phyloP scores from a whole-genome alignment of 2,888 invertebrate genomes.

The Danaus chrysippus region DNA sequence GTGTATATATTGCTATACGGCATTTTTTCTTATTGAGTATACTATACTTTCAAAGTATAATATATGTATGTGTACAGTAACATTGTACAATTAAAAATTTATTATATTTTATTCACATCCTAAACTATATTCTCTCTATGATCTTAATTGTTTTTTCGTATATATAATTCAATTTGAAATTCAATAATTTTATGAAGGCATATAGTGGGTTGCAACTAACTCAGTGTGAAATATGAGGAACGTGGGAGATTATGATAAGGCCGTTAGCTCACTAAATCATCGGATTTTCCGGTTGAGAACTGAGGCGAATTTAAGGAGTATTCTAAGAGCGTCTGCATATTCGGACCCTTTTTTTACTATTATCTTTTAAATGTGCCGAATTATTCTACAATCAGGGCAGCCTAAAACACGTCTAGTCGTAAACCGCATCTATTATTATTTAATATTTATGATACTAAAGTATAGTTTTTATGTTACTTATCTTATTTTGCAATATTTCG shows the following conservation, averaged over 20 bases:
- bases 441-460: too few species aligned
- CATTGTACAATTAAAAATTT: too few species aligned
- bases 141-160: background rate
- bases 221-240: constrained; percentile 72
- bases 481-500: too few species aligned
- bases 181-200: constrained; percentile 52
- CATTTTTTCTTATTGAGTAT: too few species aligned
- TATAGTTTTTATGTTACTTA: too few species aligned
- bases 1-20: too few species aligned
- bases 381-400: background rate
- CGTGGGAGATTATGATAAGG: constrained; percentile 77
- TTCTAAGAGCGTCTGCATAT: constrained; percentile 33
- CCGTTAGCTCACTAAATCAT: constrained; percentile 68
- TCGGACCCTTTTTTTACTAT: background rate
- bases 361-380: background rate
- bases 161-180: constrained; percentile 20
- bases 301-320: constrained; percentile 67
- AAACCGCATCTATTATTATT: too few species aligned
- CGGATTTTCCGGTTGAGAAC: constrained; percentile 69
- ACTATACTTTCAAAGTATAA: too few species aligned
- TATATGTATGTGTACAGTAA: too few species aligned
- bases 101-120: too few species aligned
- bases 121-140: background rate
- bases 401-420: background rate
- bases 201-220: constrained; percentile 59